phyloP scores from a whole-genome alignment of 2,113 vertebrate species.

The Meleagris gallopavo region DNA sequence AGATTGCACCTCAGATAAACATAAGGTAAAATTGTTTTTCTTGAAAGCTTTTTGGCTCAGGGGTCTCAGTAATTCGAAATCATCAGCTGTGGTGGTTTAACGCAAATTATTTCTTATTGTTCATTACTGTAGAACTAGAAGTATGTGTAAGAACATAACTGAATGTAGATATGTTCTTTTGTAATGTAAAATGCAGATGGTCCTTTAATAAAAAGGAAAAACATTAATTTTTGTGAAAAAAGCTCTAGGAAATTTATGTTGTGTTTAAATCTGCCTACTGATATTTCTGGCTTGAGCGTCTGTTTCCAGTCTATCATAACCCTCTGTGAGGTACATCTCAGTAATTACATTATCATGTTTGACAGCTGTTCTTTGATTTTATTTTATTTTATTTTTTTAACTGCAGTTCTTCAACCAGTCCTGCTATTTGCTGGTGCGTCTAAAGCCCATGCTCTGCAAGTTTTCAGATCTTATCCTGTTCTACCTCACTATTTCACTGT shows the following conservation, averaged over 20 bases:
- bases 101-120: rapidly evolving
- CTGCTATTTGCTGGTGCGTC: constrained; percentile 83
- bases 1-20: constrained; percentile 76
- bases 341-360: neutral
- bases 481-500: constrained; percentile 87
- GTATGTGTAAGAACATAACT: neutral
- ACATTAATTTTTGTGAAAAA: neutral
- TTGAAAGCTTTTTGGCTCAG: neutral
- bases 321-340: neutral
- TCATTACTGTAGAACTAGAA: neutral
- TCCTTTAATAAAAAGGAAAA: neutral
- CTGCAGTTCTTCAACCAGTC: constrained; percentile 81
- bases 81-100: neutral
- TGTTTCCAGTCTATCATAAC: neutral
- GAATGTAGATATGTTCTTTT: neutral
- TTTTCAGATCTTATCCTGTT: constrained; percentile 89
- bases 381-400: neutral
- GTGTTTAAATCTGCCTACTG: neutral
- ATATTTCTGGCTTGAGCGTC: neutral
- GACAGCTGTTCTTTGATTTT: neutral
- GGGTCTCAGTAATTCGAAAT: neutral
- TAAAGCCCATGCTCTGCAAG: constrained; percentile 87
- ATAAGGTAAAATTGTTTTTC: constrained; percentile 78
- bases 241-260: neutral
- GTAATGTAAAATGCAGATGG: neutral